Evolutionary conservation across 2,113 vertebrate genomes (phyloP).

Genomic region (Anguilla rostrata): DNA sequence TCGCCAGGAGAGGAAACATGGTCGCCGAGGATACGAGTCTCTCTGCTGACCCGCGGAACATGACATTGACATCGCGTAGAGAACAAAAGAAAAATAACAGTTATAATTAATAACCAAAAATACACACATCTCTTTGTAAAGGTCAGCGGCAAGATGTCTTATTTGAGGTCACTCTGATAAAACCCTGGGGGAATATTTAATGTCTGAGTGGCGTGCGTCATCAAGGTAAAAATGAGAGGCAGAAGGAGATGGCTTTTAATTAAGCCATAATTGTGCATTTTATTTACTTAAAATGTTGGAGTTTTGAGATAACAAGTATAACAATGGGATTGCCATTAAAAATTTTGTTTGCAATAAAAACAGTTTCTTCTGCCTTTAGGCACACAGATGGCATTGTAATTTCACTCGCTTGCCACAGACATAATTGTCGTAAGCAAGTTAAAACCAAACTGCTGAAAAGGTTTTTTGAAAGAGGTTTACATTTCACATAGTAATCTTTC

Average conservation of each 20-base stretch:
- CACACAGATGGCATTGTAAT: slow-evolving; percentile 77
- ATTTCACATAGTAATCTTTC: slow-evolving; percentile 42
- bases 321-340: slow-evolving; percentile 68
- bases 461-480: slow-evolving; percentile 69
- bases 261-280: not conserved
- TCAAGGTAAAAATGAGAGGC: not conserved
- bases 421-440: slow-evolving; percentile 66
- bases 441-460: slow-evolving; percentile 54
- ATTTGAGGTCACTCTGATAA: not conserved
- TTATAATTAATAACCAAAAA: not conserved
- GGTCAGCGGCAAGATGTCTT: not conserved
- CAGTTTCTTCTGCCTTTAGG: slow-evolving; percentile 70
- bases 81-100: not conserved
- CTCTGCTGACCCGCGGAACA: not conserved
- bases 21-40: not conserved
- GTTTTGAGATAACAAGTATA: slow-evolving; percentile 55
- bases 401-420: slow-evolving; percentile 78
- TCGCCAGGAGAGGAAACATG: not conserved
- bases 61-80: not conserved
- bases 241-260: not conserved
- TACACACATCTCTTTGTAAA: slow-evolving; percentile 9
- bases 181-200: slow-evolving; percentile 9
- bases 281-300: not conserved
- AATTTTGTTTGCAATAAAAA: slow-evolving; percentile 74
- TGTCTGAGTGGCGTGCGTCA: not conserved